Conservation (phyloP, 2,113 vertebrate species). For the Fulmarus glacialis region DNA sequence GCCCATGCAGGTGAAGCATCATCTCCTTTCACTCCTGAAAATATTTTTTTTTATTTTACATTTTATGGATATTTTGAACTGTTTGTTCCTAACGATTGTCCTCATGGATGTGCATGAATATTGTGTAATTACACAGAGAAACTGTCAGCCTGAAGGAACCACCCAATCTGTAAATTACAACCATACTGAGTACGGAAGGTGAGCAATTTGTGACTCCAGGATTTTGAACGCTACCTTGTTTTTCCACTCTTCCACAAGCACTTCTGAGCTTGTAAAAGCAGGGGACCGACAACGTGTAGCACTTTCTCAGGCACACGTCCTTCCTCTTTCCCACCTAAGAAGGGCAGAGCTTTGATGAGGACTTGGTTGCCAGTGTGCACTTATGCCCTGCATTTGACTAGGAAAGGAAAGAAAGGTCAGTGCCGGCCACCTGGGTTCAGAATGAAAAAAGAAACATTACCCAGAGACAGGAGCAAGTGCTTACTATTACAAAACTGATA, state of each 20-base stretch:
- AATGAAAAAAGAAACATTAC: not conserved
- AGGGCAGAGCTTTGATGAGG: not conserved
- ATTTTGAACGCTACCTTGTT: not conserved
- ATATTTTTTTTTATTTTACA: conserved; percentile 1
- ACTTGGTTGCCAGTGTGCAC: not conserved
- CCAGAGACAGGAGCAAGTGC: not conserved
- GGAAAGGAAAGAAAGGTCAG: not conserved
- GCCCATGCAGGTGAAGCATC: not conserved
- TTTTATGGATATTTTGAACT: conserved; percentile 25
- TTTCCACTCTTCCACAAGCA: not conserved
- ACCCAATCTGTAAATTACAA: not conserved
- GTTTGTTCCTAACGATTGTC: not conserved
- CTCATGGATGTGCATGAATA: not conserved
- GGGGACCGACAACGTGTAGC: rapidly evolving
- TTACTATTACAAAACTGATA: not conserved
- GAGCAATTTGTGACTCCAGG: not conserved
- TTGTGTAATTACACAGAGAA: not conserved
- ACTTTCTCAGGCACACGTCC: not conserved
- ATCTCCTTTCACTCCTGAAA: conserved; percentile 23
- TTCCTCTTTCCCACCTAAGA: not conserved
- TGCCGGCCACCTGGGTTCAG: not conserved
- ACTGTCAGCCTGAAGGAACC: not conserved
- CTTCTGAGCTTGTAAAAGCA: not conserved
- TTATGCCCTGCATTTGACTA: not conserved
- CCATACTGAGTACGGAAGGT: not conserved